phyloP scores from a whole-genome alignment of 2,797 vertebrate species.

The Linurgus olivaceus region DNA sequence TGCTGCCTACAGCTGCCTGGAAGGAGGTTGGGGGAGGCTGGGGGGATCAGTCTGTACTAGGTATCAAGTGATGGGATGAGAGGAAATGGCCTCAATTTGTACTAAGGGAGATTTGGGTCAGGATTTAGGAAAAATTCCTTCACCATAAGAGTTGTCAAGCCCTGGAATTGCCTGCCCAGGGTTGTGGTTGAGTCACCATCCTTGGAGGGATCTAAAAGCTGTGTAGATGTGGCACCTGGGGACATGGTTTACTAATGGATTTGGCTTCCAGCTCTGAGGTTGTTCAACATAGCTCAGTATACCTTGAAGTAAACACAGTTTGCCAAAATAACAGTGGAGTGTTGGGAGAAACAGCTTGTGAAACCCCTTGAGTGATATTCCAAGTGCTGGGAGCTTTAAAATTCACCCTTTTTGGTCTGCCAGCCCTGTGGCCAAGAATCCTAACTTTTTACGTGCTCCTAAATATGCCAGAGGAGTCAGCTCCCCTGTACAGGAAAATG shows the following conservation, averaged over 20 bases:
- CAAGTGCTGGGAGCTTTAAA: not conserved
- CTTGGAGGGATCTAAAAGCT: not conserved
- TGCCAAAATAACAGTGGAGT: not conserved
- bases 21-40: rapidly evolving
- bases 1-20: not conserved
- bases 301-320: not conserved
- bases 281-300: not conserved
- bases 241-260: not conserved
- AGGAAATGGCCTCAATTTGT: not conserved
- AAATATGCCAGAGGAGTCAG: not conserved
- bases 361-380: not conserved
- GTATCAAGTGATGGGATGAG: not conserved
- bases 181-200: not conserved
- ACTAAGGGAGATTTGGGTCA: not conserved
- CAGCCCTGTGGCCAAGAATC: not conserved
- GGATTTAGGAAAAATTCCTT: not conserved
- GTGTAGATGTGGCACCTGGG: not conserved
- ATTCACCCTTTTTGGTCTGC: not conserved
- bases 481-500: not conserved
- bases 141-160: not conserved
- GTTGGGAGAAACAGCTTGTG: not conserved
- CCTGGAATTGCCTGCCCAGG: not conserved
- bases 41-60: not conserved
- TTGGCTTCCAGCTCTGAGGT: not conserved
- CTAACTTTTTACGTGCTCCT: not conserved